Evolutionary conservation across 2,113 vertebrate species (phyloP), one percentile per base, ranked within the genome.

Genomic region (Amphiprion percula): DNA sequence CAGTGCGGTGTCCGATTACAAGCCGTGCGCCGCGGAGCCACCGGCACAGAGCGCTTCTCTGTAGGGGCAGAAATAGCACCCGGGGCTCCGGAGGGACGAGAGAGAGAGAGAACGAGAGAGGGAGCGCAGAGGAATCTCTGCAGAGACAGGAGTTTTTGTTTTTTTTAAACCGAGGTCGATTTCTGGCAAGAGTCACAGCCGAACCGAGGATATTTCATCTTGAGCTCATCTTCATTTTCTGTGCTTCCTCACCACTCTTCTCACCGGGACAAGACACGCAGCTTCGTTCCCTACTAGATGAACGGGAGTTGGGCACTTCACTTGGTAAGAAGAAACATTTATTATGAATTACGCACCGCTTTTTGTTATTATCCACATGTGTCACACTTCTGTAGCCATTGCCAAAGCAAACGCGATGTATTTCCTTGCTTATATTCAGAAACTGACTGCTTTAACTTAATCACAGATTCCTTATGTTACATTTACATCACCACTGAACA

Each of bases 1-100:
- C 87, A 67, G 88, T 75, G 82, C 85, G 80, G 93, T 91, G 92
- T 95, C 92, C 85, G 89, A 46, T 94, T 94, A 90, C 93, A 90
- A 63, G 24, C 79, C 79, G 87, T 84, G 90, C 83, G 87, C 86
- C 46, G 83, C 56, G 88, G 85, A 84, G 84, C 87, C 79, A 67
- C 85, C 84, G 88, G 85, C 85, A 83, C 80, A 61, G 68, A 84
- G 80, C 89, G 90, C 87, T 79, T 55, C 84, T 73, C 81, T 15
- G 64, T 69, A 37, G 77, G 85, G 71, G 77, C 84, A 86, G 65
- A 90, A 70, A 89, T 56, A 88, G 77, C 86, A 79, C 77, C 14
- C 54, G 41, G 79, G 44, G 65, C 67, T 87, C 85, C 76, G 79
- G 74, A 73, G 91, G 79, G 47, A 83, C 75, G 47, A 60, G 60